phyloP scores from a whole-genome alignment of 2,888 invertebrate genomes.

The Sphaeridia pumilis region DNA sequence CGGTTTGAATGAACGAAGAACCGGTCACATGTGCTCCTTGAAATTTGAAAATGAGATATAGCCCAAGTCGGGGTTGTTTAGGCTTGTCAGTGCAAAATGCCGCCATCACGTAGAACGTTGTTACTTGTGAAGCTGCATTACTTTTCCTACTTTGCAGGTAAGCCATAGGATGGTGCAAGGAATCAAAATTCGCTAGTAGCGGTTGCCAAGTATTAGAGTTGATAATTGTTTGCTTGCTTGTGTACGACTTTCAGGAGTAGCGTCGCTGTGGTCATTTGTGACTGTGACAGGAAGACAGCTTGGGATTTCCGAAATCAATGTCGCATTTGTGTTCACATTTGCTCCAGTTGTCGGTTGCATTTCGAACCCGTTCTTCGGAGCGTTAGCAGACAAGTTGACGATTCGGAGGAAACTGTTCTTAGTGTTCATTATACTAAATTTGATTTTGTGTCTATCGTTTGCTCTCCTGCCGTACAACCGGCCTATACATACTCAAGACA shows the following conservation, averaged over 20 bases:
- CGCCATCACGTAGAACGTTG: conserved; percentile 54
- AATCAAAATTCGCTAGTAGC: not conserved
- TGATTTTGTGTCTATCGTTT: conserved; percentile 57
- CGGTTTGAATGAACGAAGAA: too few species aligned
- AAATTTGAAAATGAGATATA: too few species aligned
- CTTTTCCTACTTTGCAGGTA: conserved; percentile 78
- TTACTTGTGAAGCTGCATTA: conserved; percentile 79
- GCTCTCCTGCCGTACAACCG: conserved; percentile 57
- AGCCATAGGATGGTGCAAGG: not conserved
- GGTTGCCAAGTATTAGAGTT: not conserved
- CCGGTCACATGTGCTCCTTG: too few species aligned
- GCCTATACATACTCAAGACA: conserved; percentile 47
- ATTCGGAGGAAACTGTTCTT: conserved; percentile 63
- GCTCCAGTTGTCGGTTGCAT: conserved; percentile 66
- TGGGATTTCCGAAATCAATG: conserved; percentile 64
- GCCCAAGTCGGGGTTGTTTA: too few species aligned
- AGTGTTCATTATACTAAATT: conserved; percentile 56
- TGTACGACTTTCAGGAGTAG: conserved; percentile 54
- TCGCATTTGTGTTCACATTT: conserved; percentile 51
- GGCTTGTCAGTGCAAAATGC: too few species aligned
- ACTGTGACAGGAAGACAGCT: conserved; percentile 61
- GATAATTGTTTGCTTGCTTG: not conserved
- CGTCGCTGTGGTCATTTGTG: conserved; percentile 64
- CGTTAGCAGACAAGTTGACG: conserved; percentile 63
- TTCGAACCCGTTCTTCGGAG: conserved; percentile 69